These are phyloP conservation scores for Euphydryas editha DNA, from an alignment of 2,888 invertebrate species.

Conservation along the genomic window DNA sequence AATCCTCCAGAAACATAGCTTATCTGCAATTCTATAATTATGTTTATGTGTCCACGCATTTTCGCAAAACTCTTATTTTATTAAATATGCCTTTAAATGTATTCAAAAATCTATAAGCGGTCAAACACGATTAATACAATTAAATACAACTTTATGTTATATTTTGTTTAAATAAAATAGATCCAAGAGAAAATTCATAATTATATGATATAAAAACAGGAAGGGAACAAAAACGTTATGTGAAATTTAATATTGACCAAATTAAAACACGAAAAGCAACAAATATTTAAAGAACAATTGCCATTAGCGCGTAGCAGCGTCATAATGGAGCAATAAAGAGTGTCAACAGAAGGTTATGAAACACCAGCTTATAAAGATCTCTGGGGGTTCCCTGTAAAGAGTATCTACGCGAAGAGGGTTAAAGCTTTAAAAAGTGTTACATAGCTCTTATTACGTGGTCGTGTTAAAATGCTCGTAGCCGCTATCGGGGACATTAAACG, in stretches of 20 bases:
- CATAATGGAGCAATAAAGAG: conserved; percentile 59
- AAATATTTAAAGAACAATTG: conserved; percentile 29
- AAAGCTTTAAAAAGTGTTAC: conserved; percentile 15
- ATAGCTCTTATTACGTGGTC: conserved; percentile 44
- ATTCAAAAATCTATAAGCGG: too few relatives aligned
- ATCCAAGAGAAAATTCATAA: background rate
- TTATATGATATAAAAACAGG: background rate
- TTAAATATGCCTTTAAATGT: too few relatives aligned
- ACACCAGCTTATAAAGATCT: conserved; percentile 46
- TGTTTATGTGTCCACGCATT: too few relatives aligned
- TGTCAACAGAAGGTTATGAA: conserved; percentile 52
- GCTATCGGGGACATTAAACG: conserved; percentile 57
- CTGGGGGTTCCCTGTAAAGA: conserved; percentile 22
- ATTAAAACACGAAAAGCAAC: conserved; percentile 5
- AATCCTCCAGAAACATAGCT: too few relatives aligned
- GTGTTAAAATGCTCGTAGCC: conserved; percentile 52
- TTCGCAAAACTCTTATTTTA: too few relatives aligned
- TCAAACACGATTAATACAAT: too few relatives aligned
- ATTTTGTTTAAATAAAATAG: background rate
- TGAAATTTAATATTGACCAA: background rate
- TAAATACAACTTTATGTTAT: too few relatives aligned
- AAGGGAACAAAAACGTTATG: background rate
- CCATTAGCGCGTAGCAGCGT: conserved; percentile 41
- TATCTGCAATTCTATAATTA: too few relatives aligned
- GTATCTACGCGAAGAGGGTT: conserved; percentile 4